A percentile compares a stretch with the other conserved stretches of the same genome.
Conservation (phyloP, 2,888 invertebrate genomes). For the Callyntrura sp. region DNA sequence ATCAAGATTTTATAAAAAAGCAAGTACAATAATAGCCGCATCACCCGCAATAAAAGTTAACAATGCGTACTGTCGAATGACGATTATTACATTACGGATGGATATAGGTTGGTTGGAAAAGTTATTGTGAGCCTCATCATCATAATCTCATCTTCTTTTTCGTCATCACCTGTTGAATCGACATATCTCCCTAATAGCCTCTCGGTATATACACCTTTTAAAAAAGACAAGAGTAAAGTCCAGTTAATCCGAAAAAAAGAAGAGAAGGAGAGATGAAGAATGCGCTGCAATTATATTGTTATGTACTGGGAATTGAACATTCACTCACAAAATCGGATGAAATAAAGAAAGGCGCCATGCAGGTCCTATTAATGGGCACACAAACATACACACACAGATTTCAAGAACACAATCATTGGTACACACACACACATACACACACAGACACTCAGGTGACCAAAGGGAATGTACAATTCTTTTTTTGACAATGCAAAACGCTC, state of each 20-base stretch:
- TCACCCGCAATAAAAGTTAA: slow-evolving; percentile 50
- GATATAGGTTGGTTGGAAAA: slow-evolving; percentile 19
- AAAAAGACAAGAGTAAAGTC: slow-evolving; percentile 18
- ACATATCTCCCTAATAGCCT: background rate
- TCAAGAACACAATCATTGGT: background rate
- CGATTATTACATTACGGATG: slow-evolving; percentile 51
- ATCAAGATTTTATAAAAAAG: background rate
- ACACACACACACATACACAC: background rate
- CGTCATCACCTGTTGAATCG: background rate
- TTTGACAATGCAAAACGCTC: slow-evolving; percentile 39
- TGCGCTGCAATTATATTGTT: slow-evolving; percentile 34
- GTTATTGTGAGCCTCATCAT: slow-evolving; percentile 8
- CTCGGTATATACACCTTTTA: background rate
- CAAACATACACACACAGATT: slow-evolving; percentile 41
- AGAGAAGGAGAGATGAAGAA: slow-evolving; percentile 18
- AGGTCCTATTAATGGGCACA: slow-evolving; percentile 49
- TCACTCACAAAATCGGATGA: slow-evolving; percentile 38
- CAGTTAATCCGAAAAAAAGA: slow-evolving; percentile 49
- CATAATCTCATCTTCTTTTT: slow-evolving; percentile 23
- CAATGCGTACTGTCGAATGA: slow-evolving; percentile 45
- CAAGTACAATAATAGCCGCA: slow-evolving; percentile 52
- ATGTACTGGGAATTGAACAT: slow-evolving; percentile 27
- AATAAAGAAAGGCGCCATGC: slow-evolving; percentile 52
- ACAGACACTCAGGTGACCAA: slow-evolving; percentile 47
- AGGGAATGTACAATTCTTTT: slow-evolving; percentile 27